A percentile compares a stretch with the other conserved stretches of the same genome.
phyloP scores from a whole-genome alignment of 2,888 invertebrate genomes.

The Perdita meconis region DNA sequence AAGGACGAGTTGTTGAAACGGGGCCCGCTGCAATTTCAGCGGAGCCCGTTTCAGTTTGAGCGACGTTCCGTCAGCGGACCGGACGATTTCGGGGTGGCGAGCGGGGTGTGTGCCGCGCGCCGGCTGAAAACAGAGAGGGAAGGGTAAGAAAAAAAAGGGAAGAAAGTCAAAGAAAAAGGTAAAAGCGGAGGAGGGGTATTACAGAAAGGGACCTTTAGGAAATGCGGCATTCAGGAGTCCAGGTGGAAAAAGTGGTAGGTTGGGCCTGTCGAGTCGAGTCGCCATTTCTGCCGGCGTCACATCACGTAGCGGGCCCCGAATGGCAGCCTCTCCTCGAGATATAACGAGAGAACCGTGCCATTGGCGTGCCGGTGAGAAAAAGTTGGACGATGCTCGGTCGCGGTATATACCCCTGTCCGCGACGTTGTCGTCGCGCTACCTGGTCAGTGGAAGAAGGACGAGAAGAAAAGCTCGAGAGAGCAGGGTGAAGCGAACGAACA shows the following conservation, averaged over 20 bases:
- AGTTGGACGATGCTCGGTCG: slow-evolving; percentile 79
- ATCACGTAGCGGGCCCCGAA: slow-evolving; percentile 71
- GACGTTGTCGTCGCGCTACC: slow-evolving; percentile 48
- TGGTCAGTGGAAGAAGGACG: slow-evolving; percentile 58
- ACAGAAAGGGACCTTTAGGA: slow-evolving; percentile 70
- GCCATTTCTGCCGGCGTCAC: slow-evolving; percentile 75
- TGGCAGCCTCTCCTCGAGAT: slow-evolving; percentile 65
- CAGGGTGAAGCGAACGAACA: slow-evolving; percentile 53
- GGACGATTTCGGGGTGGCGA: slow-evolving; percentile 23
- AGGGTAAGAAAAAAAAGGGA: background rate
- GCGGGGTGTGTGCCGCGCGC: slow-evolving; percentile 4
- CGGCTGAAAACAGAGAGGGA: background rate
- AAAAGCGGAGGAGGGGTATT: slow-evolving; percentile 11
- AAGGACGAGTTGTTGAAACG: slow-evolving; percentile 59
- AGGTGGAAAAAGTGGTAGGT: slow-evolving; percentile 78
- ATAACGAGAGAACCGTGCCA: slow-evolving; percentile 73
- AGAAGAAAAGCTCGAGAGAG: slow-evolving; percentile 52
- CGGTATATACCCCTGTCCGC: slow-evolving; percentile 68
- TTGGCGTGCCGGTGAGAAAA: slow-evolving; percentile 80
- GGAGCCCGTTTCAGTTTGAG: slow-evolving; percentile 51
- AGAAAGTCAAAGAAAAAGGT: slow-evolving; percentile 9
- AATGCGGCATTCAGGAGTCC: slow-evolving; percentile 72
- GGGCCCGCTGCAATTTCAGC: slow-evolving; percentile 50
- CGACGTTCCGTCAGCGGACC: slow-evolving; percentile 37
- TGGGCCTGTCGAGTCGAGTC: slow-evolving; percentile 67